Evolutionary conservation across 2,113 vertebrate genomes (phyloP).

Genomic region (Excalfactoria chinensis): DNA sequence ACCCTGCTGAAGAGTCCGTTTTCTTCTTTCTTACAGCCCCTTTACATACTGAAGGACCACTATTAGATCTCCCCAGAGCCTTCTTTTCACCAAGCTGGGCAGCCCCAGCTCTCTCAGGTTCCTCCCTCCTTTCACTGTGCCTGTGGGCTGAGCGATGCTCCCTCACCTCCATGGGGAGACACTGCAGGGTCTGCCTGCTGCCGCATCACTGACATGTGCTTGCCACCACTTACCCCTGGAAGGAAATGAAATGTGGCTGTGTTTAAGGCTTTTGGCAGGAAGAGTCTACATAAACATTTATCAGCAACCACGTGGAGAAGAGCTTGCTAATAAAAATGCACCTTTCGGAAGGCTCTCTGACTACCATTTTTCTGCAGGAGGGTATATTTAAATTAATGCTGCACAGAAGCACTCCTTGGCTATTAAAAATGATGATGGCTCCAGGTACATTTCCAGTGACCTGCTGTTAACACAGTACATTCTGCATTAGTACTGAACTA

Average conservation of each 20-base stretch:
- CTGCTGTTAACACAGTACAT: not conserved
- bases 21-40: too few species aligned
- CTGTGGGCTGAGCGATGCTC: not conserved
- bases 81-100: not conserved
- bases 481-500: not conserved
- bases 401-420: slow-evolving; percentile 12
- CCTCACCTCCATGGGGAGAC: not conserved
- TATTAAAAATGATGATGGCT: not conserved
- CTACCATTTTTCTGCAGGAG: not conserved
- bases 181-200: not conserved
- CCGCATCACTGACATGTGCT: not conserved
- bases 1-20: too few species aligned
- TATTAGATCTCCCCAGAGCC: not conserved
- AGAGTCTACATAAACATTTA: slow-evolving; percentile 53
- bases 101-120: not conserved
- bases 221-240: not conserved
- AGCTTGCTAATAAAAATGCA: slow-evolving; percentile 42
- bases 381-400: slow-evolving; percentile 44
- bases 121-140: not conserved
- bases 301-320: not conserved
- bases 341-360: slow-evolving; percentile 37
- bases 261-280: slow-evolving; percentile 27
- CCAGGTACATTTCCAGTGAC: not conserved
- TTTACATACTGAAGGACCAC: too few species aligned
- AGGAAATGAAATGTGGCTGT: not conserved